Evolutionary conservation across 1,140 invertebrate species (phyloP), one percentile per base, ranked within the genome.

Genomic region (Cotesia typhae): DNA sequence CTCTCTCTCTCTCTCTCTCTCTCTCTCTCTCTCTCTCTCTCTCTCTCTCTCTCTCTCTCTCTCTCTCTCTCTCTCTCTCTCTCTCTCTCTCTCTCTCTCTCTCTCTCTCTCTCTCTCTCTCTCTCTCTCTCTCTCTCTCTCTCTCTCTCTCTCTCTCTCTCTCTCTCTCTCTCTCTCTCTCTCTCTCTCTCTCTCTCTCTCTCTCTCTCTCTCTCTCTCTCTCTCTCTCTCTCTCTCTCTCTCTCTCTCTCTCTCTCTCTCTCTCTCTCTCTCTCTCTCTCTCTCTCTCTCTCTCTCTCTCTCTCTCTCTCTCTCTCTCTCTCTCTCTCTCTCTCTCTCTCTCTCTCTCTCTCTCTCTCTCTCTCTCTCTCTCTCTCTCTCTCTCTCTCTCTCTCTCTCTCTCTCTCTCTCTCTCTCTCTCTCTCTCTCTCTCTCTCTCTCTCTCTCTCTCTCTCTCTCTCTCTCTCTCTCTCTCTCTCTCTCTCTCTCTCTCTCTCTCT

Each of bases 1-100:
- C 28, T 64, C 59, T 66, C 28, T 64, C 59, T 66, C 28, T 64
- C 59, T 66, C 28, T 64, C 59, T 66, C 28, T 64, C 59, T 66
- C 28, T 64, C 59, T 66, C 28, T 64, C 59, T 66, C 28, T 64
- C 59, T 66, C 28, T 64, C 59, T 66, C 28, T 64, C 59, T 66
- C 28, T 64, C 59, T 66, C 28, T 64, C 59, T 66, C 28, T 64
- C 59, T 66, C 28, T 64, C 59, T 66, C 28, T 64, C 59, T 66
- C 28, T 64, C 59, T 66, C 28, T 64, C 59, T 66, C 28, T 64
- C 59, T 66, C 28, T 64, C 59, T 66, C 28, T 64, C 59, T 66
- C 28, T 64, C 59, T 66, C 28, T 64, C 59, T 66, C 28, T 64
- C 59, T 66, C 28, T 64, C 59, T 66, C 28, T 64, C 59, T 66